phyloP scores from a whole-genome alignment of 1,140 invertebrate genomes.

The Eurosta solidaginis region DNA sequence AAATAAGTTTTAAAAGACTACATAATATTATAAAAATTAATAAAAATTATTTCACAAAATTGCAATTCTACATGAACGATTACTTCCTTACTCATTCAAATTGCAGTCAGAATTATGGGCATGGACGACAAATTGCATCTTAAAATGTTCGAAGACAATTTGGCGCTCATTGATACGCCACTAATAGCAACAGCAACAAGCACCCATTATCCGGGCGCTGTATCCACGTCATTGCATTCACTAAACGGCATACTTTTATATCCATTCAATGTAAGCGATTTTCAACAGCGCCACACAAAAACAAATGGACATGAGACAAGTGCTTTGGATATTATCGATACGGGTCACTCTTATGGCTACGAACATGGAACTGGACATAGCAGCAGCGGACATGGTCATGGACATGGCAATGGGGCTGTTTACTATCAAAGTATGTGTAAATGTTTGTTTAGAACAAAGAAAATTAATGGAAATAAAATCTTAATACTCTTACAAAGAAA shows the following conservation, averaged over 20 bases:
- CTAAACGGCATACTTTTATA: conserved; percentile 54
- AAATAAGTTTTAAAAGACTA: conserved; percentile 7
- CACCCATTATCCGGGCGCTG: conserved; percentile 47
- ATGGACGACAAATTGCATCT: conserved; percentile 60
- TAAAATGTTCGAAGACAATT: conserved; percentile 60
- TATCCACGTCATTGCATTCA: conserved; percentile 40
- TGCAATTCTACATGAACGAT: conserved; percentile 15
- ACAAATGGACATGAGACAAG: conserved; percentile 48
- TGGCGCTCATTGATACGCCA: conserved; percentile 58
- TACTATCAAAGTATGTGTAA: conserved; percentile 58
- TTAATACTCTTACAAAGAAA: conserved; percentile 26
- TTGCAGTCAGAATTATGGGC: conserved; percentile 60
- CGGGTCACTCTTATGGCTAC: conserved; percentile 44
- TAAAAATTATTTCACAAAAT: background rate
- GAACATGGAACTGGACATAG: conserved; percentile 36
- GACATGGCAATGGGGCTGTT: conserved; percentile 50
- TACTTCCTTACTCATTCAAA: conserved; percentile 42
- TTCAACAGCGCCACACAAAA: conserved; percentile 55
- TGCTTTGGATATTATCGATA: conserved; percentile 55
- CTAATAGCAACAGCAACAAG: conserved; percentile 50
- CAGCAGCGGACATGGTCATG: conserved; percentile 40
- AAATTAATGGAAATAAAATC: conserved; percentile 36
- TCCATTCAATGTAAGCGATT: conserved; percentile 59
- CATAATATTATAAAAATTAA: conserved; percentile 27
- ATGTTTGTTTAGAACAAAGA: conserved; percentile 44